A percentile compares a stretch with the other conserved stretches of the same genome.
These are phyloP conservation scores for Bathynomus jamesi DNA, from an alignment of 1,140 invertebrate species.

Conservation along the genomic window DNA sequence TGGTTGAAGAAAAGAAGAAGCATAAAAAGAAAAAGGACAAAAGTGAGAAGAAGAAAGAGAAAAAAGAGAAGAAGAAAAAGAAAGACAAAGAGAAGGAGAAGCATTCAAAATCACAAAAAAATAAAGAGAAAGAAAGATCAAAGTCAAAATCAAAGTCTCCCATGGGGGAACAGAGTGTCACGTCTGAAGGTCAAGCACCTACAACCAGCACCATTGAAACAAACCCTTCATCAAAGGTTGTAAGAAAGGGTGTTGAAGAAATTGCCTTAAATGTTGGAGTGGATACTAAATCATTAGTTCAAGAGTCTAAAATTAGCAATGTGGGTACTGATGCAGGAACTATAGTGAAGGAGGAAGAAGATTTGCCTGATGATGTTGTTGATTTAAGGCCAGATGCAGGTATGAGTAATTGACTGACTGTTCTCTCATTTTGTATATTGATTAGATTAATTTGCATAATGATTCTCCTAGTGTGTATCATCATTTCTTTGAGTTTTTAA, in stretches of 20 bases:
- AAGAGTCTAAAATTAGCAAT: not conserved
- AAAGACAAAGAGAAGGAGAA: slow-evolving; percentile 29
- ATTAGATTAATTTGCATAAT: too few relatives aligned
- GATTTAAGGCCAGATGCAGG: not conserved
- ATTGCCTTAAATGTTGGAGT: not conserved
- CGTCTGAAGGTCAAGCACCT: not conserved
- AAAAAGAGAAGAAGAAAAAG: slow-evolving; percentile 20
- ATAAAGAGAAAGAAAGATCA: slow-evolving; percentile 28
- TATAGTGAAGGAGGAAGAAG: not conserved
- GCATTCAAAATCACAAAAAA: not conserved
- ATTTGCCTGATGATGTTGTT: not conserved
- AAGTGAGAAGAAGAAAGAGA: slow-evolving; percentile 20
- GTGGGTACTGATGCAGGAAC: not conserved
- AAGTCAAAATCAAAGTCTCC: slow-evolving; percentile 1
- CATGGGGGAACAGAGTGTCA: not conserved
- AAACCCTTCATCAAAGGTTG: not conserved
- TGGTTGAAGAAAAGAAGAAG: slow-evolving; percentile 11
- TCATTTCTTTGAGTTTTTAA: slow-evolving; percentile 1
- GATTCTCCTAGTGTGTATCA: too few relatives aligned
- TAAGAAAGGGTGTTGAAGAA: too few relatives aligned
- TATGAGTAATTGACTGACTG: too few relatives aligned
- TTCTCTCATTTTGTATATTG: too few relatives aligned
- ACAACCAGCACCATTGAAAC: not conserved
- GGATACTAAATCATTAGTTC: not conserved
- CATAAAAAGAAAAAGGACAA: slow-evolving; percentile 4